Evolutionary conservation across 2,888 invertebrate genomes (phyloP), one percentile per base, ranked within the genome.

Genomic region (Hoplodrina blanda): DNA sequence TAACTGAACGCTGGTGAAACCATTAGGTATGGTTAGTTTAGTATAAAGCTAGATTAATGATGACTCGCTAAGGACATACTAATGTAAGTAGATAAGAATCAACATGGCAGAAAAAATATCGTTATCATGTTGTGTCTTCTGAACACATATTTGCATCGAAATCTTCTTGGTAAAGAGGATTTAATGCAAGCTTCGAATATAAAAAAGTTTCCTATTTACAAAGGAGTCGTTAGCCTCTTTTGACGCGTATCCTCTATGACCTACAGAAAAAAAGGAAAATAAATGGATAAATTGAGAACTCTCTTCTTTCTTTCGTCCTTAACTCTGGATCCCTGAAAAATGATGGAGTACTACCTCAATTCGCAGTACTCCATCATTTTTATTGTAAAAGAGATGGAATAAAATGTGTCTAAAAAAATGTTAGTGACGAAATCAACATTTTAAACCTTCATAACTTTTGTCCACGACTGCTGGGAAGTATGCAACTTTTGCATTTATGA

Each of bases 21-120:
- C 15, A 8, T 8, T 8, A 8, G 37, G 37, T 37, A 37, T 37
- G 8, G 8, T 8, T 13, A 44, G 44, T 44, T 33, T 44, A 62
- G 13, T 44, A 50, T 56, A 72, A 72, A 19, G 10, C 13, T 72
- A 17, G 15, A 52, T 44, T 50, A 62, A 56, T 62, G 20, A 25
- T 50, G 33, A 33, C 62, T 20, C 11, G 6, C 11, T 49, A 20
- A 49, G 30, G 17, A 11, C 15, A 41, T 7, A 33, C 41, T 30
- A 37, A 54, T 53, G 19, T 25, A n/a, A n/a, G n/a, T n/a, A 70
- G 54, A 61, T 55, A 61, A 49, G 8, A 44, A 13, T n/a, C 15
- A 17, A 54, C 46, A 54, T 71, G 20, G 15, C n/a, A 44, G 54
- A 50, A 50, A 50, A 44, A 61, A 33, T 50, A 56, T 30, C 6